Base-by-base conservation (phyloP, 2,797 vertebrate genomes). In the Siniperca scherzeri region DNA sequence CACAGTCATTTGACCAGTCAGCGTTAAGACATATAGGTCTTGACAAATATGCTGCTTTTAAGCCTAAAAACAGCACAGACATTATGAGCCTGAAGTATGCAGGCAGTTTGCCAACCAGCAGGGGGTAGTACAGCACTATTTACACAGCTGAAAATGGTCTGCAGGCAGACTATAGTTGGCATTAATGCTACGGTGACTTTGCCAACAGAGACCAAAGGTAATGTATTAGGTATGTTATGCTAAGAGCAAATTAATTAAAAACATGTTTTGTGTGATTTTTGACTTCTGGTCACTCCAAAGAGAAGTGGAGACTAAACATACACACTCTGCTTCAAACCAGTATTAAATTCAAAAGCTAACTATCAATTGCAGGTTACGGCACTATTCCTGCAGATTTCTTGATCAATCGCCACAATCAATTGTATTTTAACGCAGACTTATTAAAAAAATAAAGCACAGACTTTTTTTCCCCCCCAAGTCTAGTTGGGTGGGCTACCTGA, bases 81-180 rank as follows among this genome's bases (percentile, higher is more conserved):
- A 52, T 17, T 27, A 53, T 3, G 9, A 76, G 62, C 22, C 53
- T 36, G 52, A 4, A 53, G 61, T n/a, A 7, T 68, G 27, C 50
- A 6, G 60, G 72, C 27, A 67, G 75, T 36, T 84, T 85, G 59
- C 22, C 27, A 74, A 64, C 84, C 84, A 90, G 85, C 71, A 91
- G 90, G 86, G 85, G 88, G 89, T 14, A 82, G 86, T 82, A 64
- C 70, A 88, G 70, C 68, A 56, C 70, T 62, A 36, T 70, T 64
- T 68, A 77, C 59, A 80, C 74, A 61, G 73, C 71, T 83, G 48
- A 68, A 78, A 65, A 64, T 75, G 62, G 76, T 81, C 42, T 62
- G 22, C 46, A 74, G 81, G 73, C 73, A 84, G 57, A 78, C 77
- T 52, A 30, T 44, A 75, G 68, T 65, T 87, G 73, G n/a, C 42